Conservation (phyloP, 2,888 invertebrate species). For the Eupsilia transversa region DNA sequence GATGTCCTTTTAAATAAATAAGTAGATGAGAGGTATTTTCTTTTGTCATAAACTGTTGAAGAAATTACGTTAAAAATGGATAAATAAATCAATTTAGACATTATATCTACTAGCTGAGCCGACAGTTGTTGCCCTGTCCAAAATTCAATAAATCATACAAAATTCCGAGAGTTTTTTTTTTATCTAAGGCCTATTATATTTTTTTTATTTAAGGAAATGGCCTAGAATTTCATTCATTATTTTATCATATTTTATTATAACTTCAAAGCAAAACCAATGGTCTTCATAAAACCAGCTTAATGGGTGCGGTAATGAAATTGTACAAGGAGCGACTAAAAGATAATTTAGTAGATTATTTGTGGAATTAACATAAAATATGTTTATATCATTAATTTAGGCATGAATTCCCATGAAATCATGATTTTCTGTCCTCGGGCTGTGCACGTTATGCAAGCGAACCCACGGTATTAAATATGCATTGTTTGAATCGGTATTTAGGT, state of each 20-base stretch:
- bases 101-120: no score
- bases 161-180: no score
- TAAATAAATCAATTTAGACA: not conserved
- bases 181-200: no score
- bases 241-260: not conserved
- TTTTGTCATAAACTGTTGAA: not conserved
- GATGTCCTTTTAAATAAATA: no score
- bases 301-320: slow-evolving; percentile 10
- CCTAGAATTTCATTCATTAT: not conserved
- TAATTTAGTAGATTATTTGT: not conserved
- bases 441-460: not conserved
- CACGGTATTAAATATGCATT: slow-evolving; percentile 13
- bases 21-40: not conserved
- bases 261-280: not conserved
- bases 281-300: not conserved
- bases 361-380: slow-evolving; percentile 21
- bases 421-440: not conserved
- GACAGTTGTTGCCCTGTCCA: no score
- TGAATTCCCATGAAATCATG: slow-evolving; percentile 31
- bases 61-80: not conserved
- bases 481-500: not conserved
- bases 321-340: not conserved
- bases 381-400: slow-evolving; percentile 26
- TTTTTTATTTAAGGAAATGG: not conserved
- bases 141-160: no score